phyloP scores from a whole-genome alignment of 2,888 invertebrate species.

The Cheilosia urbana region DNA sequence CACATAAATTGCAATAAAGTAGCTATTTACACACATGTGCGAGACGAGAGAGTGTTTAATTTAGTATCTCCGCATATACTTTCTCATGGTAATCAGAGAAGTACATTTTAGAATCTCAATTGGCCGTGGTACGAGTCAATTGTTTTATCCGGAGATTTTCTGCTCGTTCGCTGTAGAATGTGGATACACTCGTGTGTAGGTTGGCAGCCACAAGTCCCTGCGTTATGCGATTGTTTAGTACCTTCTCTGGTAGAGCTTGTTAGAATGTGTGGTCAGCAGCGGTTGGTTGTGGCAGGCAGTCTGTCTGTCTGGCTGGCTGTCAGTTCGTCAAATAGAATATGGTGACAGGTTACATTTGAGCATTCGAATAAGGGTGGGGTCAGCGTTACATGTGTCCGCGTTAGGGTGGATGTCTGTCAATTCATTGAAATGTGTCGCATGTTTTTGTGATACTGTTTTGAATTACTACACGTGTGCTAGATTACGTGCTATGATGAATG shows the following conservation, averaged over 20 bases:
- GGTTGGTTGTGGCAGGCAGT: constrained; percentile 29
- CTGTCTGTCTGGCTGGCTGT: constrained; percentile 47
- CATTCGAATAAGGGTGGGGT: constrained; percentile 42
- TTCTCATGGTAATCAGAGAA: constrained; percentile 67
- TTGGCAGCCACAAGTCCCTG: constrained; percentile 3
- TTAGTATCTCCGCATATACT: constrained; percentile 36
- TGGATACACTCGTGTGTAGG: neutral
- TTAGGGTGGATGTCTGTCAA: constrained; percentile 34
- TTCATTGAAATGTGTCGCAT: constrained; percentile 44
- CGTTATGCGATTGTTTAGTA: constrained; percentile 7
- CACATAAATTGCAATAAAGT: constrained; percentile 47
- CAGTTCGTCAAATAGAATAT: constrained; percentile 21
- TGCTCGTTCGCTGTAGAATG: constrained; percentile 21
- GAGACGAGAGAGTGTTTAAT: constrained; percentile 30
- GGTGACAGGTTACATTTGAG: constrained; percentile 30
- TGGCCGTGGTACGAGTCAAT: constrained; percentile 66
- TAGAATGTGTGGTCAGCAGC: constrained; percentile 37
- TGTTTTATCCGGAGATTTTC: constrained; percentile 73
- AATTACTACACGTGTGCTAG: neutral
- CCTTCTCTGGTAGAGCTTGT: constrained; percentile 6
- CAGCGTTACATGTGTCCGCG: constrained; percentile 47
- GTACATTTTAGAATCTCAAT: constrained; percentile 66
- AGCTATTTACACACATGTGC: neutral
- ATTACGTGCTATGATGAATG: neutral
- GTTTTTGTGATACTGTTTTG: constrained; percentile 4